Base-by-base conservation (phyloP, 1,140 invertebrate genomes). In the Bombus soroeensis region DNA sequence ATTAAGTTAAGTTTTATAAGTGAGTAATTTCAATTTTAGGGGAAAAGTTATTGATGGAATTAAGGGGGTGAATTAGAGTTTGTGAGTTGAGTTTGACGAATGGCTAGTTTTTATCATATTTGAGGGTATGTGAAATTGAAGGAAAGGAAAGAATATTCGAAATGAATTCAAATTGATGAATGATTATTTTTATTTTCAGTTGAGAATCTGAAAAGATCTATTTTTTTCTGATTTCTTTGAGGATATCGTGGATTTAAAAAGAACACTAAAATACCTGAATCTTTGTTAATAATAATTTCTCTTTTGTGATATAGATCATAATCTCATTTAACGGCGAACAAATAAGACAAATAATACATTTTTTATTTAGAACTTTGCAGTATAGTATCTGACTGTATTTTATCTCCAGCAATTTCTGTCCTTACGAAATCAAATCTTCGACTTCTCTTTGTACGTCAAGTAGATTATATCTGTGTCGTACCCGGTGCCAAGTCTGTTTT, bases 401-500 rank as follows among this genome's bases (percentile, higher is more conserved):
- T 15, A 71, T 28, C 15, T 41, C 12, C 12, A 39, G 28, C 22
- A 41, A 2, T 39, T 41, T 64, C 28, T 13, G 12, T 25, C 10
- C 8, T 13, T 64, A 4, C 28, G 34, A 32, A 41, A 71, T 71
- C 18, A 28, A 64, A 77, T 64, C 32, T 71, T 81, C 68, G 34
- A 28, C 28, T 71, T 41, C 37, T 13, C 43, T 62, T 71, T 37
- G 57, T n/a, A 32, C 53, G 53, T 37, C 80, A 22, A 25, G 62
- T 53, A 28, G 10, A 59, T 53, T 41, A 39, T 72, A 32, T 34
- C 70, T 25, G 80, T 28, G 47, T 22, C 25, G 22, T 37, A 28
- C 70, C 2, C 37, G 34, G 13, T 81, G 79, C 70, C 80, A 81
- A 81, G 70, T 25, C 70, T 32, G n/a, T 37, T 81, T 81, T 62